Evolutionary conservation across 2,888 invertebrate species (phyloP).

Genomic region (Adelognathus sp.): DNA sequence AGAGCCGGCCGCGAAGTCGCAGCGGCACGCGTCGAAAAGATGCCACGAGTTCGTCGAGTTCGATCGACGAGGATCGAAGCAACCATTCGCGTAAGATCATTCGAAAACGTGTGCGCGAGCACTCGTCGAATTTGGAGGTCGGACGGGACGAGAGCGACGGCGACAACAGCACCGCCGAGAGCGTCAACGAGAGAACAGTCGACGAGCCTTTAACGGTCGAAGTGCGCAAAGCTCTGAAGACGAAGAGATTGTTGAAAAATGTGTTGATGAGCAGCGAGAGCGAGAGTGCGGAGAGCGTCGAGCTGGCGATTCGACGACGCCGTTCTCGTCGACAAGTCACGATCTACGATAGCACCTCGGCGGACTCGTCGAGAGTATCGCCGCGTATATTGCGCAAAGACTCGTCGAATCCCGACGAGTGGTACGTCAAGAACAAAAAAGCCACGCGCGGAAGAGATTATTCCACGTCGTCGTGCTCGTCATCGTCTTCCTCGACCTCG

Average conservation of each 20-base stretch:
- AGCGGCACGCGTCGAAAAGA: conserved; percentile 4
- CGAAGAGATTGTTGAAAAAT: background rate
- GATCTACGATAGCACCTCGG: conserved; percentile 1
- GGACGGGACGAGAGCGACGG: background rate
- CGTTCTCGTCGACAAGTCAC: background rate
- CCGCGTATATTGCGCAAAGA: conserved; percentile 45
- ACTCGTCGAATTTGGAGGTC: background rate
- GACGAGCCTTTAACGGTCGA: background rate
- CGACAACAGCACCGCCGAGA: conserved; percentile 17
- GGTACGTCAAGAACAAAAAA: conserved; percentile 48
- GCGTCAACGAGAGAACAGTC: conserved; percentile 23
- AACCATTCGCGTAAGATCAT: conserved; percentile 33
- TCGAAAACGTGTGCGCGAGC: background rate
- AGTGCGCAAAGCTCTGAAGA: background rate
- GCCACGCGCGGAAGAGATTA: conserved; percentile 8
- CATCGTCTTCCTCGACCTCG: conserved; percentile 18
- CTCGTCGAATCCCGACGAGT: conserved; percentile 43
- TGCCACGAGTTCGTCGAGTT: conserved; percentile 7
- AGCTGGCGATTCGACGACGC: conserved; percentile 51
- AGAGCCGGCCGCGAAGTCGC: background rate
- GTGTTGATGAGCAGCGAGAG: background rate
- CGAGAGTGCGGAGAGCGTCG: conserved; percentile 28
- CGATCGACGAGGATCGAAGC: background rate
- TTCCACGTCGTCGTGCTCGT: no score
- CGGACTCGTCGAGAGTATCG: background rate